Conservation (phyloP, 2,113 vertebrate genomes). For the Artemisiospiza belli region DNA sequence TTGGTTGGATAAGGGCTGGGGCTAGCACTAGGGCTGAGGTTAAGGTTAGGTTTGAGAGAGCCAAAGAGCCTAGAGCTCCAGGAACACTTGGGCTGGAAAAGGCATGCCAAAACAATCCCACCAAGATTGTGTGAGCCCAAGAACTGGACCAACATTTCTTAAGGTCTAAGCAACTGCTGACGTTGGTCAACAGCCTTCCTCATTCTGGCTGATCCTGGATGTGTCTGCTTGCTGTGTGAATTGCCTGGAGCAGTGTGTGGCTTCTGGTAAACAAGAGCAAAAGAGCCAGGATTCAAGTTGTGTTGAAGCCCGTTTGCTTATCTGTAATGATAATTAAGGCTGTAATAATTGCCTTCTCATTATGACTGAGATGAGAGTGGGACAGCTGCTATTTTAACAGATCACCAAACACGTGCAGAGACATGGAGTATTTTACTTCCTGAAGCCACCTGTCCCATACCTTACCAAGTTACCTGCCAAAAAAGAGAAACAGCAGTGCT, state of each 20-base stretch:
- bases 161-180: background rate
- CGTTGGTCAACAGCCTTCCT: background rate
- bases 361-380: background rate
- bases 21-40: background rate
- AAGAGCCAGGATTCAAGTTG: background rate
- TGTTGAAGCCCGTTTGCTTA: background rate
- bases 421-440: background rate
- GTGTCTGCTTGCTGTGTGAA: background rate
- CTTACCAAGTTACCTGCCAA: background rate
- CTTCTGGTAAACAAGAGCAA: background rate
- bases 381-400: constrained; percentile 30
- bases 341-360: background rate
- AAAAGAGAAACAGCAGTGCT: background rate
- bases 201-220: background rate
- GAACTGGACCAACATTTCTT: background rate
- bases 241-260: background rate
- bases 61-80: background rate
- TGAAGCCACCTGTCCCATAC: background rate
- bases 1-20: background rate
- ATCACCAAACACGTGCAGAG: background rate
- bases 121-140: background rate
- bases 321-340: background rate
- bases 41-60: background rate
- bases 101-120: background rate
- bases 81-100: background rate